Conservation (phyloP, 2,797 vertebrate genomes). For the Clarias platycephalus region DNA sequence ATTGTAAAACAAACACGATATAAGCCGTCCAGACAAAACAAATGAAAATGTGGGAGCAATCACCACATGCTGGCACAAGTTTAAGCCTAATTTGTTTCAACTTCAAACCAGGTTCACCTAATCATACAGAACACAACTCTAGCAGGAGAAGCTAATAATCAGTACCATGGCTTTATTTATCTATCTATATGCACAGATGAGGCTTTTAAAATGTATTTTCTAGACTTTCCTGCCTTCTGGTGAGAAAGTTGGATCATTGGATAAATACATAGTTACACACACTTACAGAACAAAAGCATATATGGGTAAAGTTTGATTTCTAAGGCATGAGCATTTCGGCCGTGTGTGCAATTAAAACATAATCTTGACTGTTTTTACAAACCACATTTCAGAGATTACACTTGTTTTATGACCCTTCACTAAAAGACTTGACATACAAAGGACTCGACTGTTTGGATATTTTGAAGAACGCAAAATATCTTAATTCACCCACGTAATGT, state of each 20-base stretch:
- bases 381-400: background rate
- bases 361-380: background rate
- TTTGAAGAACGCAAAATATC: constrained; percentile 15
- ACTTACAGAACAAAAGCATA: background rate
- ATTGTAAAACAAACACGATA: constrained; percentile 44
- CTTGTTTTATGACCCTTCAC: background rate
- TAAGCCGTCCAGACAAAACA: constrained; percentile 45
- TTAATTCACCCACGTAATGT: constrained; percentile 7
- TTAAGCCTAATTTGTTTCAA: constrained; percentile 38
- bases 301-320: background rate
- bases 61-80: constrained; percentile 21
- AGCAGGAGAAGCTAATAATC: constrained; percentile 22
- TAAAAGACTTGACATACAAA: constrained; percentile 10
- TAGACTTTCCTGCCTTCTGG: background rate
- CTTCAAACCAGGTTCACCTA: constrained; percentile 25
- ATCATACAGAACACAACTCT: constrained; percentile 9
- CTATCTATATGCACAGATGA: background rate
- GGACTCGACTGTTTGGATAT: constrained; percentile 9
- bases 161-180: constrained; percentile 1
- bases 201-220: background rate
- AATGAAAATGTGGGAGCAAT: constrained; percentile 44
- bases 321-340: background rate
- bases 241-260: background rate
- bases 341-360: background rate
- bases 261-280: background rate